Evolutionary conservation across 2,797 vertebrate genomes (phyloP), one percentile per base, ranked within the genome.

Genomic region (Pipistrellus nathusii): DNA sequence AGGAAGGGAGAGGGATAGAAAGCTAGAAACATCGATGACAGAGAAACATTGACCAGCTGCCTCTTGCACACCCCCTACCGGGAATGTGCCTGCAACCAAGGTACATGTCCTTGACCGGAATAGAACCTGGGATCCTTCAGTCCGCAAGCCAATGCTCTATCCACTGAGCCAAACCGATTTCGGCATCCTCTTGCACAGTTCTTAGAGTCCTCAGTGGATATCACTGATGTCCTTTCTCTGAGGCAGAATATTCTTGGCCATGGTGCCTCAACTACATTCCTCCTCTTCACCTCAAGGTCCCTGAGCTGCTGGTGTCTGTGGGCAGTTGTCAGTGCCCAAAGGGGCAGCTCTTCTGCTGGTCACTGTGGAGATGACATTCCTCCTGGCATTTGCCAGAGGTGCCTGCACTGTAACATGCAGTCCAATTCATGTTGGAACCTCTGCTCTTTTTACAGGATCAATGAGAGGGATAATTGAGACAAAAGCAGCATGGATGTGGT

Each of bases 181-280:
- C 38, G 6, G 38, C 38, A 41, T 53, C 23, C 17, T 69, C 27
- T 23, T 83, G 17, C 5, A 0, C 18, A 14, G 30, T 82, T 46
- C 32, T 80, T 1, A 21, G 20, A 30, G 30, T 46, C 46, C 55
- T 25, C 5, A 0, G 7, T 72, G 46, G 59, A 9, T 55, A 27
- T n/a, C 4, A 1, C 20, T 46, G 44, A 27, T 78, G 13, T 35
- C 84, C 30, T 68, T 48, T 69, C 44, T 77, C 12, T 32, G 91
- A 83, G 10, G 38, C 15, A 2, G 21, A 17, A 3, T 38, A 17
- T 64, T 66, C 62, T 80, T 25, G 64, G 4, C 46, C 15, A 35
- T 18, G 14, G 0, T 6, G 23, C 2, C 27, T 64, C 21, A 10
- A 13, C 17, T 62, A 0, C 12, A 6, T n/a, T 15, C 11, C 32